Evolutionary conservation across 2,113 vertebrate genomes (phyloP).

Genomic region (Hemichromis elongatus): DNA sequence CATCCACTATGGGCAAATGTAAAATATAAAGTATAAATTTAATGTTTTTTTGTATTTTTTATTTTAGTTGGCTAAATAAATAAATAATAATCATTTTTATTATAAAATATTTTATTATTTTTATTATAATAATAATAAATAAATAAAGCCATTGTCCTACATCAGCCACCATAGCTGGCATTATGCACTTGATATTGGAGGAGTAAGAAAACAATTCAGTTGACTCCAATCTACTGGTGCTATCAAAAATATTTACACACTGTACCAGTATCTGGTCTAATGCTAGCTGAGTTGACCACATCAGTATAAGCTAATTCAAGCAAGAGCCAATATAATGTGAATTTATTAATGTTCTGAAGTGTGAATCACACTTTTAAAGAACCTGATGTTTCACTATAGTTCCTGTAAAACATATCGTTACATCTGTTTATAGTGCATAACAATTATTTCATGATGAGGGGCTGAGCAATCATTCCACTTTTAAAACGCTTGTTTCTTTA

Average conservation of each 20-base stretch:
- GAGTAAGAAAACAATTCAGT: too few relatives aligned
- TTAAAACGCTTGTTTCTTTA: not conserved
- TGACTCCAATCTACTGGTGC: too few relatives aligned
- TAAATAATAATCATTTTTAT: too few relatives aligned
- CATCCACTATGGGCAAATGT: not conserved
- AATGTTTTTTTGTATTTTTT: not conserved
- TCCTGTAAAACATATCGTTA: not conserved
- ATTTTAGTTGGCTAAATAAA: not conserved
- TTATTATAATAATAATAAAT: too few relatives aligned
- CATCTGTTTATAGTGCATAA: not conserved
- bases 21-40: not conserved
- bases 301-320: not conserved
- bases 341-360: not conserved
- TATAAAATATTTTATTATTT: too few relatives aligned
- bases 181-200: not conserved
- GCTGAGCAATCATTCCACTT: not conserved
- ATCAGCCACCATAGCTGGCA: not conserved
- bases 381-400: fast-evolving
- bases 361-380: not conserved
- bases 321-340: not conserved
- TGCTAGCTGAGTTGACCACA: too few relatives aligned
- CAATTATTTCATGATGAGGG: not conserved
- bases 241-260: too few relatives aligned
- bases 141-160: not conserved
- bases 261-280: too few relatives aligned